A percentile compares a stretch with the other conserved stretches of the same genome.
Conservation (phyloP, 1,140 invertebrate genomes). For the Aphelenchoides besseyi region DNA sequence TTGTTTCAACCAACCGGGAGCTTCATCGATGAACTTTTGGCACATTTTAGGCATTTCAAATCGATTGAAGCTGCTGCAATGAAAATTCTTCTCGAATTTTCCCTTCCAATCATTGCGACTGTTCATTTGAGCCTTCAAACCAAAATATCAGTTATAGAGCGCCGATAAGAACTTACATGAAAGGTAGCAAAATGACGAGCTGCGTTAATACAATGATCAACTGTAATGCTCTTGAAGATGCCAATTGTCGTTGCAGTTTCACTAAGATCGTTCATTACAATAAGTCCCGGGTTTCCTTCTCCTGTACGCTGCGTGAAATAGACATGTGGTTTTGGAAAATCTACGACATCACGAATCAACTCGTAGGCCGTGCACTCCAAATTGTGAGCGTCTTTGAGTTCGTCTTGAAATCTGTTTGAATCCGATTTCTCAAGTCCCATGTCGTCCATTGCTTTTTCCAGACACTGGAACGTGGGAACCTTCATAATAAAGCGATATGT, state of each 20-base stretch:
- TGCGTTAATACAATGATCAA: not conserved
- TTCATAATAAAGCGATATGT: constrained; percentile 14
- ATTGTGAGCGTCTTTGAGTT: not conserved
- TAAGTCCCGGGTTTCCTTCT: not conserved
- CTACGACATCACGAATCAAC: not conserved
- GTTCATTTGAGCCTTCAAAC: not conserved
- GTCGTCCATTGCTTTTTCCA: constrained; percentile 13
- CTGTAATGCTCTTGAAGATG: not conserved
- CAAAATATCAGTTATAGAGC: not conserved
- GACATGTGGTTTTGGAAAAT: constrained; percentile 11
- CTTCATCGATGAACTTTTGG: not conserved
- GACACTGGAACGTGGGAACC: constrained; percentile 17
- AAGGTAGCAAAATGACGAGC: not conserved
- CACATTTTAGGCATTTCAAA: not conserved
- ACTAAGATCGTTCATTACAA: constrained; percentile 7
- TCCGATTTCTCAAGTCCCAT: not conserved
- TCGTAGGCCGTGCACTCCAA: constrained; percentile 13
- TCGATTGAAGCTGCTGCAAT: not conserved
- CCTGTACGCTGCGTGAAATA: not conserved
- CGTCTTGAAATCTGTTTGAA: not conserved
- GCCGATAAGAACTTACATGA: not conserved
- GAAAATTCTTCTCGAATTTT: not conserved
- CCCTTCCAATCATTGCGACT: not conserved
- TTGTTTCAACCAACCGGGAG: too few species aligned
- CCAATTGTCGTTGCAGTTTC: not conserved